Base-by-base conservation (phyloP, 2,797 vertebrate genomes). In the Enteromius thamalakanensis region DNA sequence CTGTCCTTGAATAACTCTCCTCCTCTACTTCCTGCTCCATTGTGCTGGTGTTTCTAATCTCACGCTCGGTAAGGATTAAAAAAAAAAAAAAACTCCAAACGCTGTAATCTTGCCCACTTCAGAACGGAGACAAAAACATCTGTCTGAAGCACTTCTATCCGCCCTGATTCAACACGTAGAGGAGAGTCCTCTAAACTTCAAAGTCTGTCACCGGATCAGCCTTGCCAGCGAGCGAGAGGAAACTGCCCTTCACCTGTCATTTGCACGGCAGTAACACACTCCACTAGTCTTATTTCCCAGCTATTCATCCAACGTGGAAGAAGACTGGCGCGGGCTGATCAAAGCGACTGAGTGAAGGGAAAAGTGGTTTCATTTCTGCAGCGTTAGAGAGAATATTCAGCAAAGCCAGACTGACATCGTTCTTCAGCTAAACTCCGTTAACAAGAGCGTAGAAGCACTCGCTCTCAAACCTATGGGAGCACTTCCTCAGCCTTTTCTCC, bases 381-480 rank as follows among this genome's bases (percentile, higher is more conserved):
- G 17, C 37, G 32, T 34, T 49, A 19, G 15, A 78, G 29, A 29
- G 47, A 58, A 69, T 42, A 75, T 68, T 47, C 47, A 14, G 42
- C 42, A 78, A 64, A 23, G 51, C 68, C 49, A 32, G 76, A 68
- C 76, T 80, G 79, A 62, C 76, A 47, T 8, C 55, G 65, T 51
- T 69, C 67, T 80, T 84, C 70, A 71, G 74, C 64, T 86, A 72
- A 87, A 85, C 64, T 29, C 70, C 3, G 45, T 77, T 88, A 83
- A 88, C 81, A 68, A 80, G 86, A 82, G 47, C 55, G 70, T 34
- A 67, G 60, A 65, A 62, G 75, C 26, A 32, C 68, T 55, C 21
- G 3, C 79, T 79, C 70, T 53, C 58, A 79, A 78, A 86, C 55
- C 53, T 65, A 79, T 17, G 55, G 65, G 79, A 80, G 64, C 26